These are phyloP conservation scores for Papilio elwesi DNA, from an alignment of 2,888 invertebrate species.

Conservation along the genomic window DNA sequence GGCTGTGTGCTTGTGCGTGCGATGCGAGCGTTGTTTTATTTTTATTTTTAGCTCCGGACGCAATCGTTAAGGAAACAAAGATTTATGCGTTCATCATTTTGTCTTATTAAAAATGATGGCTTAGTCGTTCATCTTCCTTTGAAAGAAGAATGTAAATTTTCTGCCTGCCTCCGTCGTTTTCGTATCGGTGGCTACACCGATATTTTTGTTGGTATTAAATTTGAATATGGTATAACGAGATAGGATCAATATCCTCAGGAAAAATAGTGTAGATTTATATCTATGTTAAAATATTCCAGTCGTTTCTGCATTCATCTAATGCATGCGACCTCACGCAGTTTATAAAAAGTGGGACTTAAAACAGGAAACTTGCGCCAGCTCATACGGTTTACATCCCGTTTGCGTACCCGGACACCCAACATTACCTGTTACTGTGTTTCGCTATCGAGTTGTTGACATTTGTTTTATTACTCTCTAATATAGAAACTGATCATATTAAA, in stretches of 20 bases:
- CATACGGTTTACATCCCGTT: slow-evolving; percentile 67
- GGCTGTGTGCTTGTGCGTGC: slow-evolving; percentile 59
- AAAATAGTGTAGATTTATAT: slow-evolving; percentile 36
- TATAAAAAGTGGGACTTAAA: slow-evolving; percentile 68
- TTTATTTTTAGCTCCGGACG: slow-evolving; percentile 56
- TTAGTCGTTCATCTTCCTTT: slow-evolving; percentile 54
- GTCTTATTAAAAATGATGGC: slow-evolving; percentile 69
- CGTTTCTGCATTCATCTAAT: slow-evolving; percentile 38
- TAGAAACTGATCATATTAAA: neutral
- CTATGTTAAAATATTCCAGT: slow-evolving; percentile 35
- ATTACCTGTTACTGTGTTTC: slow-evolving; percentile 63
- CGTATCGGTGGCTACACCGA: slow-evolving; percentile 23
- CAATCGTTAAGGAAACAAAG: slow-evolving; percentile 70
- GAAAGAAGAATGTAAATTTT: slow-evolving; percentile 52
- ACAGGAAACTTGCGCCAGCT: slow-evolving; percentile 65
- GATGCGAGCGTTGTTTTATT: slow-evolving; percentile 49
- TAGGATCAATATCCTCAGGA: slow-evolving; percentile 33
- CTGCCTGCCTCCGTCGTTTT: slow-evolving; percentile 22
- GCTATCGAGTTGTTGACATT: slow-evolving; percentile 68
- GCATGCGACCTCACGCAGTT: slow-evolving; percentile 62
- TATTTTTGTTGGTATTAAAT: slow-evolving; percentile 15
- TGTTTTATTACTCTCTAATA: slow-evolving; percentile 47
- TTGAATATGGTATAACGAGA: slow-evolving; percentile 26
- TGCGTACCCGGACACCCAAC: slow-evolving; percentile 70
- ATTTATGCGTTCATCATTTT: slow-evolving; percentile 70